Percentiles rank a stretch among this genome's conserved stretches.
These are phyloP conservation scores for Cerastis rubricosa DNA, from an alignment of 2,888 invertebrate genomes.

Conservation along the genomic window DNA sequence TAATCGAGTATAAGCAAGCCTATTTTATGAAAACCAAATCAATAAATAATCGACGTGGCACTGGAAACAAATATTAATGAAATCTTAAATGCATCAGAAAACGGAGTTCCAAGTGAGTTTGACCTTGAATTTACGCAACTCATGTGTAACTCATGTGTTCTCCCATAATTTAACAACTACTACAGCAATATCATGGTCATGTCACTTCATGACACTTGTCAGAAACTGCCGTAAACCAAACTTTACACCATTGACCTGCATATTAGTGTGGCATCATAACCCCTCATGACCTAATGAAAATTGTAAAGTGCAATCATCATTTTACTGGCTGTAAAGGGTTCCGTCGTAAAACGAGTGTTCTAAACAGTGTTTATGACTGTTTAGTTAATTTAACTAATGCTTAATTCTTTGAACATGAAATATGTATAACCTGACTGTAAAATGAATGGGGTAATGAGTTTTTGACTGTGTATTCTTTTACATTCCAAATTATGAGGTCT, in stretches of 20 bases:
- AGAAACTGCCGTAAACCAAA: constrained; percentile 45
- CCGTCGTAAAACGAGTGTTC: constrained; percentile 32
- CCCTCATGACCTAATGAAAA: constrained; percentile 44
- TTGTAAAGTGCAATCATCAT: constrained; percentile 59
- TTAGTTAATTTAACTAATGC: constrained; percentile 27
- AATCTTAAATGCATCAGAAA: not conserved
- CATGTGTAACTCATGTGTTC: too few species aligned
- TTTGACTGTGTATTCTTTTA: not conserved
- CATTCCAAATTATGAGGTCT: too few species aligned
- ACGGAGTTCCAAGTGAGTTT: not conserved
- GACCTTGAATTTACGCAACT: not conserved
- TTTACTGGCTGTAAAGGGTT: constrained; percentile 40
- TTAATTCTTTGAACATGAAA: not conserved
- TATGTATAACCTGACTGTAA: not conserved
- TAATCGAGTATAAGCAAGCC: too few species aligned
- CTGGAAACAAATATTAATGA: too few species aligned
- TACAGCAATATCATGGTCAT: not conserved
- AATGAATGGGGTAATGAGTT: not conserved
- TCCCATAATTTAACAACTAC: not conserved
- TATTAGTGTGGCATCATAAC: constrained; percentile 27
- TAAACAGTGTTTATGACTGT: constrained; percentile 35
- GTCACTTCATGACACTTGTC: not conserved
- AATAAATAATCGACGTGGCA: too few species aligned
- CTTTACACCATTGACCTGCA: constrained; percentile 48
- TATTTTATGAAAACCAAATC: too few species aligned